phyloP scores from a whole-genome alignment of 2,797 vertebrate genomes.

The Sus cebifrons region DNA sequence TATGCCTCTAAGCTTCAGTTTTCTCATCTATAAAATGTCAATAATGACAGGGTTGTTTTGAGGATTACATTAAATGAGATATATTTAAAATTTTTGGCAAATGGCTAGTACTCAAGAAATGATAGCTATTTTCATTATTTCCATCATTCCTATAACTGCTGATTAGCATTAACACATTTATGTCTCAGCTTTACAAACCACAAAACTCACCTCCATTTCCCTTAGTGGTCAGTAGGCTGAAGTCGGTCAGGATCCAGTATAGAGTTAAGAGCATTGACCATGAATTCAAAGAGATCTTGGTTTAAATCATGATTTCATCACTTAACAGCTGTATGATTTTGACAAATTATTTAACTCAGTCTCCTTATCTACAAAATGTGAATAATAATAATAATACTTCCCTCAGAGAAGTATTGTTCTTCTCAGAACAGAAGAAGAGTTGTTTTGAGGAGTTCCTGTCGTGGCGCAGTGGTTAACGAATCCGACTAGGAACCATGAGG shows the following conservation, averaged over 20 bases:
- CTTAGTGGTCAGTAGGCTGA: background rate
- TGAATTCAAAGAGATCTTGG: constrained; percentile 4
- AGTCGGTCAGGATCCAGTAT: background rate
- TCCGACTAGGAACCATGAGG: too few species aligned
- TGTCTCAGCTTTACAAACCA: background rate
- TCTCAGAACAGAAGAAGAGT: constrained; percentile 41
- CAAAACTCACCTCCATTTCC: background rate
- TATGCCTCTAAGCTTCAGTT: background rate
- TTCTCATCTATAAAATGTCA: background rate
- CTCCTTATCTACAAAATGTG: constrained; percentile 2
- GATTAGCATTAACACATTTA: background rate
- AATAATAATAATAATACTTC: constrained; percentile 1
- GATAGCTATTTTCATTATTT: background rate
- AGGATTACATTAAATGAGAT: constrained; percentile 45
- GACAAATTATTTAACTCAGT: constrained; percentile 28
- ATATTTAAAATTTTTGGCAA: constrained; percentile 21
- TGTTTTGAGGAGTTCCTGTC: background rate
- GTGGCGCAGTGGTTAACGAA: too few species aligned
- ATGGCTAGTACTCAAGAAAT: background rate
- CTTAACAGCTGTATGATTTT: constrained; percentile 58
- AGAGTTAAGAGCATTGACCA: background rate
- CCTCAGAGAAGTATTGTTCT: background rate
- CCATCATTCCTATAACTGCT: background rate
- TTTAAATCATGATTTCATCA: constrained; percentile 12
- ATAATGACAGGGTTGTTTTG: background rate